Evolutionary conservation across 2,888 invertebrate species (phyloP).

Genomic region (Spatulosminthurus flaviceps): DNA sequence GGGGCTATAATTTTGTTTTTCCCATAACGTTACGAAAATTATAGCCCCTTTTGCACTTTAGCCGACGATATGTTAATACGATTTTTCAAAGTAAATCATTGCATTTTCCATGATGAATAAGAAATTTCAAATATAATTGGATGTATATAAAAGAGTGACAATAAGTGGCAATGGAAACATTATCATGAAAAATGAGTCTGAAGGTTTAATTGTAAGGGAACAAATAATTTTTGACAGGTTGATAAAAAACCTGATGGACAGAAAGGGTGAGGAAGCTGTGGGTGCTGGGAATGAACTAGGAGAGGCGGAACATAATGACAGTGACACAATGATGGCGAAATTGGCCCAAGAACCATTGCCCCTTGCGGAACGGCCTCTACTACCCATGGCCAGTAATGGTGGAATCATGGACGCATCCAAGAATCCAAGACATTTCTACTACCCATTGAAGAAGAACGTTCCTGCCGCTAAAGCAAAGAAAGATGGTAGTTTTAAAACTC

Average conservation of each 20-base stretch:
- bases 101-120: too few relatives aligned
- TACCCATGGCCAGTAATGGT: not conserved
- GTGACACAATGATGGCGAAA: not conserved
- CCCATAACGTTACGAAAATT: too few relatives aligned
- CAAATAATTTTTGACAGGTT: constrained; percentile 10
- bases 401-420: not conserved
- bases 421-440: constrained; percentile 21
- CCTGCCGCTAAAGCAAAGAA: not conserved
- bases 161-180: too few relatives aligned
- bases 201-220: too few relatives aligned
- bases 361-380: not conserved
- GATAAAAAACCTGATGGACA: constrained; percentile 41
- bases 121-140: too few relatives aligned
- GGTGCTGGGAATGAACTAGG: not conserved
- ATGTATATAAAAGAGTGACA: too few relatives aligned
- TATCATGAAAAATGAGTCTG: too few relatives aligned
- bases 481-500: not conserved
- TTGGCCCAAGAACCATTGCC: not conserved
- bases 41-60: too few relatives aligned
- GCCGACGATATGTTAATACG: too few relatives aligned
- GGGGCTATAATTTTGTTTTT: too few relatives aligned
- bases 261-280: not conserved
- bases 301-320: not conserved
- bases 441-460: constrained; percentile 24
- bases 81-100: too few relatives aligned